These are phyloP conservation scores for Drosophila triauraria DNA, from an alignment of 1,140 invertebrate genomes.

Conservation along the genomic window DNA sequence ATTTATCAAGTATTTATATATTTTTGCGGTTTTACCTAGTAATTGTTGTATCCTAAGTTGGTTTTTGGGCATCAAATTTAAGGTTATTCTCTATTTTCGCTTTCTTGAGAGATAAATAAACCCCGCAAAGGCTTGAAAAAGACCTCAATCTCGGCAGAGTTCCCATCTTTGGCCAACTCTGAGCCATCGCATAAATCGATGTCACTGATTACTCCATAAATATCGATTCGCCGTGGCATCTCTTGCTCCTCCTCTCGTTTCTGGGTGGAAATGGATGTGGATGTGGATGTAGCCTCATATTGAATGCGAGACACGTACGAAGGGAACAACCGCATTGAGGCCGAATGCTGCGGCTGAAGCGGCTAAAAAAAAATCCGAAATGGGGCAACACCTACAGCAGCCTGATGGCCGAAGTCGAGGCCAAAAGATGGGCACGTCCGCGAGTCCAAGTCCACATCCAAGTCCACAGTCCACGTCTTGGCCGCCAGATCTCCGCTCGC, in stretches of 20 bases:
- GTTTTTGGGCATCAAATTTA: no score
- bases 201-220: conserved; percentile 42
- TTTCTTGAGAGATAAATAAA: not conserved
- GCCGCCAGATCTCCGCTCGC: conserved; percentile 42
- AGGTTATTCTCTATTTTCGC: not conserved
- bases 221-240: conserved; percentile 25
- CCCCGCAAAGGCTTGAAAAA: not conserved
- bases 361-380: conserved; percentile 27
- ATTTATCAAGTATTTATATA: not conserved
- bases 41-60: no score
- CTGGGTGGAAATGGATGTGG: conserved; percentile 1
- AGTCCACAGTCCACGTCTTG: conserved; percentile 11
- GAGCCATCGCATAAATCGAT: conserved; percentile 22
- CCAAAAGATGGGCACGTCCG: conserved; percentile 58
- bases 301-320: conserved; percentile 71
- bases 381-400: conserved; percentile 26
- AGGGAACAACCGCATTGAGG: conserved; percentile 49
- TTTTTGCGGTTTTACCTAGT: no score
- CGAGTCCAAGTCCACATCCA: conserved; percentile 2
- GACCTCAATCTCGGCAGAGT: not conserved
- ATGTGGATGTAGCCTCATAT: conserved; percentile 4
- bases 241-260: not conserved
- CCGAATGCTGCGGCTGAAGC: conserved; percentile 37
- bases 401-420: conserved; percentile 10
- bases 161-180: conserved; percentile 19